These are phyloP conservation scores for Bombus pyrosoma DNA, from an alignment of 1,140 invertebrate genomes.

Conservation along the genomic window DNA sequence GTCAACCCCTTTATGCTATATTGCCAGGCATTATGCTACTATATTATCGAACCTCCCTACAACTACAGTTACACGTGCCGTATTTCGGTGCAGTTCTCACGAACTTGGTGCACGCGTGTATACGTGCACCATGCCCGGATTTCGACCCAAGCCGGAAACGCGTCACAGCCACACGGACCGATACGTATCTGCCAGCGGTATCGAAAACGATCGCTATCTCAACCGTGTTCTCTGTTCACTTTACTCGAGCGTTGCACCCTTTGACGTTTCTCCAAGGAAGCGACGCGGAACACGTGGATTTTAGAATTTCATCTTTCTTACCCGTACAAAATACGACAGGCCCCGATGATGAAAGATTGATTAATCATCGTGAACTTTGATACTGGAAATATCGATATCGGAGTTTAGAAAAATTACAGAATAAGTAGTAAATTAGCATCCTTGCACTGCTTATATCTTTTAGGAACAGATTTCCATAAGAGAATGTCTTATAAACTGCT, in stretches of 20 bases:
- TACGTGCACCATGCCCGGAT: conserved; percentile 21
- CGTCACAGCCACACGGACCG: conserved; percentile 58
- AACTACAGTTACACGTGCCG: conserved; percentile 47
- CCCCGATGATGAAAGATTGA: neutral
- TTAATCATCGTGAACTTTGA: neutral
- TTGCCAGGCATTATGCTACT: conserved; percentile 67
- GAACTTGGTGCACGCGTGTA: neutral
- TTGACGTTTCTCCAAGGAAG: neutral
- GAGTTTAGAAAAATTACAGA: too few relatives aligned
- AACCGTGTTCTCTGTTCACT: conserved; percentile 4
- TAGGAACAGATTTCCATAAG: too few relatives aligned
- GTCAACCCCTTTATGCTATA: conserved; percentile 70
- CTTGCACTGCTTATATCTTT: too few relatives aligned
- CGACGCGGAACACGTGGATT: too few relatives aligned
- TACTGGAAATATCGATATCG: too few relatives aligned
- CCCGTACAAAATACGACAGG: neutral
- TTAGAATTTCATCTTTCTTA: neutral
- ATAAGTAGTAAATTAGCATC: too few relatives aligned
- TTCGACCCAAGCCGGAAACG: conserved; percentile 62
- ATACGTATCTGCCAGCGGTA: conserved; percentile 48
- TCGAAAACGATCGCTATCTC: conserved; percentile 37
- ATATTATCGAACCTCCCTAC: conserved; percentile 65
- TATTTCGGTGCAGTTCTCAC: conserved; percentile 46
- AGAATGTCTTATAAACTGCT: too few relatives aligned
- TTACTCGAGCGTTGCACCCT: neutral